Base-by-base conservation (phyloP, 2,113 vertebrate genomes). In the Chinchilla lanigera region DNA sequence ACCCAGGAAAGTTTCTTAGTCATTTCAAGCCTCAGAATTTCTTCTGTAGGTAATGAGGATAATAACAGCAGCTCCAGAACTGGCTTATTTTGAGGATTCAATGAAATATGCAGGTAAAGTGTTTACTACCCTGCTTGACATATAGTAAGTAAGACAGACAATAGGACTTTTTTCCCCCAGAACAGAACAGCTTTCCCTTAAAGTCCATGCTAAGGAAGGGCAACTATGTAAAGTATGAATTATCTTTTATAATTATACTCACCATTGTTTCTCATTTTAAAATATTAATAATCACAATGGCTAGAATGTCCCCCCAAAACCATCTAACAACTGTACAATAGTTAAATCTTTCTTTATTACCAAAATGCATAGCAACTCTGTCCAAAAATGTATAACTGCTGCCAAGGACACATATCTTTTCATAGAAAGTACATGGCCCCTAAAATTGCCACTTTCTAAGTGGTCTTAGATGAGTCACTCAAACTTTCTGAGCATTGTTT, bases 241-340 rank as follows among this genome's bases (percentile, higher is more conserved):
- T 60, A 83, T 7, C 20, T 61, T 90, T 94, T 87, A 84, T 3
- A 61, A 47, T 87, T 89, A 71, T 86, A 7, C 24, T 96, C 22
- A 71, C 12, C 30, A 24, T 85, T 90, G 30, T 14, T 84, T 96
- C 61, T 52, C 24, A 81, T 77, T 63, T 83, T 9, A 7, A 67
- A 93, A 77, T 83, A 58, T 61, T 47, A 84, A 44, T 65, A 80
- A 65, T 60, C 50, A 91, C 82, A 19, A 41, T 50, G 50, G 12
- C 38, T 69, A 69, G 16, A 86, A 92, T 89, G 9, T 1, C 47
- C 30, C 95, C 90, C 89, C 11, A 67, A 67, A 89, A 85, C n/a
- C 33, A 54, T 69, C 9, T 56, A 38, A 44, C 67, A 75, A 63
- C 28, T 54, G 10, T 58, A n/a, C 56, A 63, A 75, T 91, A n/a